Evolutionary conservation across 2,113 vertebrate genomes (phyloP), one percentile per base, ranked within the genome.

Genomic region (Chloropsis cyanopogon): DNA sequence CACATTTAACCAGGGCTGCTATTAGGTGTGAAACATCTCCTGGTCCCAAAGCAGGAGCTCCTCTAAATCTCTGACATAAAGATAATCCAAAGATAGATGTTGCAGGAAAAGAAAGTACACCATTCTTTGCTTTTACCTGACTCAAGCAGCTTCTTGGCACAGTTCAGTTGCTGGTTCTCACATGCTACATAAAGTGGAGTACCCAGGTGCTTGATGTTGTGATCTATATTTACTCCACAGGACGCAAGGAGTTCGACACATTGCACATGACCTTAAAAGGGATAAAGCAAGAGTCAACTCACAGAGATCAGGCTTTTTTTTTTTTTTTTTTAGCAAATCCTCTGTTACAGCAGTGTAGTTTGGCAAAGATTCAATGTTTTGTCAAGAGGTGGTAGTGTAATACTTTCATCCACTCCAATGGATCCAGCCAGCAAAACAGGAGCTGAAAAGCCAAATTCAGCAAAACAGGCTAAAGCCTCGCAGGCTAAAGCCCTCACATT

Each of bases 141-240:
- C n/a, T 98, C 97, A 42, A 99, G 98, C 49, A 99, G 98, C 81
- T 96, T 98, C 97, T 69, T 98, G 71, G 92, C 98, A 70, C 98
- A 98, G 46, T 80, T 95, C 50, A 98, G 71, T 46, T 98, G 98
- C 91, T 97, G 97, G 72, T 98, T 98, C 88, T 98, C 97, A 97
- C 98, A 99, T 35, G 99, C 98, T 7, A 97, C 79, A 25, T 98
- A 98, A 5, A 99, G 98, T 0, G 99, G 98, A n/a, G 98, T 98
- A 33, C 98, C 99, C 66, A 98, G 92, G 44, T 98, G 96, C 39
- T 92, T 95, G 65, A 98, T 91, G 50, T 94, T 86, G 83, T 97
- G 95, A 85, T 99, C 98, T 86, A 99, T 95, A 80, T 98, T 97
- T 57, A 93, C 97, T 12, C 98, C 98, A 16, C 39, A 52, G 88